Percentiles rank a stretch among this genome's conserved stretches.
Conservation (phyloP, 2,888 invertebrate genomes). For the Steinernema scapterisci region DNA sequence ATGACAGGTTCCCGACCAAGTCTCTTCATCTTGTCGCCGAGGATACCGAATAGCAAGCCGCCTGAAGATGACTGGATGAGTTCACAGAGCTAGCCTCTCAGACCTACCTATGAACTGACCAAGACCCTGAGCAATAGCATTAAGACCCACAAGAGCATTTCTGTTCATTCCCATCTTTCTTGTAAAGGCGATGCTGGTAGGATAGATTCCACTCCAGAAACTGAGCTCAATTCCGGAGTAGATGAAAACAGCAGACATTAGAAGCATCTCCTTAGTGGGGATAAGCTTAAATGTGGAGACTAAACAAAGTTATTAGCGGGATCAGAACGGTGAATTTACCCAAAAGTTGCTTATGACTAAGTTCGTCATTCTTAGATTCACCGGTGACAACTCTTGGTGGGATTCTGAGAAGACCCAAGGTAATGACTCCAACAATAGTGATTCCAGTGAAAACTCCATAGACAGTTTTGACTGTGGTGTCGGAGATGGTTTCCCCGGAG, state of each 20-base stretch:
- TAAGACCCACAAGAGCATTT: slow-evolving; percentile 78
- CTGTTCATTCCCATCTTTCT: slow-evolving; percentile 36
- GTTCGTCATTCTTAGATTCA: not conserved
- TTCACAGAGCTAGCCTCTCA: too few relatives aligned
- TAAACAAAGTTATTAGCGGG: slow-evolving; percentile 42
- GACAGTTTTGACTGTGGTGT: slow-evolving; percentile 72
- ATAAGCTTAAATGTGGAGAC: slow-evolving; percentile 79
- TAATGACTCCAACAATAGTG: slow-evolving; percentile 76
- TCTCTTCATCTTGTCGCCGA: slow-evolving; percentile 81
- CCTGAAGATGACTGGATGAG: too few relatives aligned
- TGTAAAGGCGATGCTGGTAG: not conserved
- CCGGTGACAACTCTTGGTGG: slow-evolving; percentile 42
- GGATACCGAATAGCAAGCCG: slow-evolving; percentile 79
- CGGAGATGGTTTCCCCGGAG: slow-evolving; percentile 47
- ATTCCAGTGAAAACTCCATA: slow-evolving; percentile 79
- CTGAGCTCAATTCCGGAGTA: slow-evolving; percentile 45
- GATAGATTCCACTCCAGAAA: slow-evolving; percentile 78
- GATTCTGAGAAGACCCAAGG: slow-evolving; percentile 67
- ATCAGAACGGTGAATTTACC: too few relatives aligned
- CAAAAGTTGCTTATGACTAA: slow-evolving; percentile 35
- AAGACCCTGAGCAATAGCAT: slow-evolving; percentile 88
- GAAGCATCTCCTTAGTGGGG: slow-evolving; percentile 72
- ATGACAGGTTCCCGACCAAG: slow-evolving; percentile 90
- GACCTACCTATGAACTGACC: slow-evolving; percentile 93
- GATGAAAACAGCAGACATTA: slow-evolving; percentile 41